Evolutionary conservation across 37 sponge, comb jelly and placozoan species (phyloP).

Genomic region (Bolinopsis microptera): DNA sequence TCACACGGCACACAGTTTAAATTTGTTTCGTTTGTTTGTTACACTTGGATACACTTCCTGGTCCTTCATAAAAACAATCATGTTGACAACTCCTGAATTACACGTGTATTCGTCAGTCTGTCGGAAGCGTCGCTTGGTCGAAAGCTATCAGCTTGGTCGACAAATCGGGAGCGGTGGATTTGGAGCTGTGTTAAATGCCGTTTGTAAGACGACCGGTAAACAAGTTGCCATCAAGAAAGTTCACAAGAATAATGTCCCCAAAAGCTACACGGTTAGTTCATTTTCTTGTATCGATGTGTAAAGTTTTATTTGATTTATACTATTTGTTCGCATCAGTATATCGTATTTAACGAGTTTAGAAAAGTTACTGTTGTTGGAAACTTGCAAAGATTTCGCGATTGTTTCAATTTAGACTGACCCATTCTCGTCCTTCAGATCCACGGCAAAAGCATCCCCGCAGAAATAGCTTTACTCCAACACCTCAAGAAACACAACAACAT

Average conservation of each 20-base stretch:
- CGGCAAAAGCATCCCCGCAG: conserved; percentile 74
- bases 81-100: neutral
- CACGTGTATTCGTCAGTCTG: conserved; percentile 46
- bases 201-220: conserved; percentile 66
- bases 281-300: too few relatives aligned
- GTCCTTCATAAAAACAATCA: neutral
- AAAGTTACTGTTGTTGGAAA: neutral
- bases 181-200: conserved; percentile 78
- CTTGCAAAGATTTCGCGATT: too few relatives aligned
- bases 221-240: conserved; percentile 68
- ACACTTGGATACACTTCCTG: neutral
- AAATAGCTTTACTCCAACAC: conserved; percentile 78
- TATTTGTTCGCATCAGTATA: neutral
- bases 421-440: conserved; percentile 23
- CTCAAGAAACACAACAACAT: conserved; percentile 79
- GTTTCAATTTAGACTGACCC: too few relatives aligned
- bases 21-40: neutral
- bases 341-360: neutral
- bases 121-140: conserved; percentile 68
- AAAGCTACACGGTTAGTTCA: conserved; percentile 60
- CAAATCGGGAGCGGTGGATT: conserved; percentile 85
- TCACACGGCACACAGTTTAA: neutral
- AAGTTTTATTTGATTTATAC: neutral
- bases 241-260: conserved; percentile 60
- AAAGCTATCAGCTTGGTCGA: conserved; percentile 72